These are phyloP conservation scores for Poecilia gillii DNA, from an alignment of 2,797 vertebrate genomes.

Conservation along the genomic window DNA sequence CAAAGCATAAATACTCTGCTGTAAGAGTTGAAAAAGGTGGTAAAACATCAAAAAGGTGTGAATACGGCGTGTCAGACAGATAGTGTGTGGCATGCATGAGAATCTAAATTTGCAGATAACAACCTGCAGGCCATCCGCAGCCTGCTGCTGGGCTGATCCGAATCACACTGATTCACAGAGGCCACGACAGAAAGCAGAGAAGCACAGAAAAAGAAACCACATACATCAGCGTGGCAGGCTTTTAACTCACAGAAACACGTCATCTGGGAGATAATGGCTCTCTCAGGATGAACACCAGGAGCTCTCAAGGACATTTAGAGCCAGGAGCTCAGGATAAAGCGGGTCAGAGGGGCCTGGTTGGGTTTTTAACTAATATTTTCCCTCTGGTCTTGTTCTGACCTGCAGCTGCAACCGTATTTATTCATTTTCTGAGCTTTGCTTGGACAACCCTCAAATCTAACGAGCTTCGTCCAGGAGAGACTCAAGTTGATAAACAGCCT, in stretches of 20 bases:
- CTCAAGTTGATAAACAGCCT: slow-evolving; percentile 2
- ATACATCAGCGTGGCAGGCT: slow-evolving; percentile 52
- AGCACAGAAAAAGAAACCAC: slow-evolving; percentile 30
- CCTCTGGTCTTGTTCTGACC: slow-evolving; percentile 1
- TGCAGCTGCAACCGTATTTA: slow-evolving; percentile 19
- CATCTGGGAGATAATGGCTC: slow-evolving; percentile 28
- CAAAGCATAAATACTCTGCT: not conserved
- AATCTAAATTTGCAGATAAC: slow-evolving; percentile 58
- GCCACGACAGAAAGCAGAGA: slow-evolving; percentile 16
- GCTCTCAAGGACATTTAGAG: slow-evolving; percentile 40
- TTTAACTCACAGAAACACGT: slow-evolving; percentile 42
- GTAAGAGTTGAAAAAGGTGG: slow-evolving; percentile 18
- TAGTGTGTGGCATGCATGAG: not conserved
- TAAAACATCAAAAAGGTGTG: slow-evolving; percentile 26
- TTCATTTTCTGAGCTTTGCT: not conserved
- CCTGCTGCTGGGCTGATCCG: slow-evolving; percentile 46
- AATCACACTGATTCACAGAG: slow-evolving; percentile 33
- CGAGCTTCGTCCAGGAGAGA: slow-evolving; percentile 12
- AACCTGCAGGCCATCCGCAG: slow-evolving; percentile 49
- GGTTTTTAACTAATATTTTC: slow-evolving; percentile 6
- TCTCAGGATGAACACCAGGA: slow-evolving; percentile 20
- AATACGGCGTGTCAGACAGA: not conserved
- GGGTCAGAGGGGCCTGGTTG: not conserved
- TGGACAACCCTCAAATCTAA: slow-evolving; percentile 27
- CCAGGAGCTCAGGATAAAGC: slow-evolving; percentile 11